A percentile compares a stretch with the other conserved stretches of the same genome.
Conservation (phyloP, 2,888 invertebrate genomes). For the Diogma glabrata region DNA sequence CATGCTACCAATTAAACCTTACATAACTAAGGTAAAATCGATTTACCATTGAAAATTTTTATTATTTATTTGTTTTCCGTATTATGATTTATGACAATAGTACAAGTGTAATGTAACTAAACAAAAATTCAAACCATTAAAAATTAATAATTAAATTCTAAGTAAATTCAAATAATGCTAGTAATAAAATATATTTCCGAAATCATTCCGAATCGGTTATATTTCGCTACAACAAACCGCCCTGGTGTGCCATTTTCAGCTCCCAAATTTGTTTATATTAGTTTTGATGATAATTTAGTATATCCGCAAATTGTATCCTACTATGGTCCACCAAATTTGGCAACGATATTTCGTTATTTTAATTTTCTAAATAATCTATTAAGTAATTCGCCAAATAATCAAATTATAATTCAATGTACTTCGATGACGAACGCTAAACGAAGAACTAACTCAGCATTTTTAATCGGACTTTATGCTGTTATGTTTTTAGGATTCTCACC, state of each 20-base stretch:
- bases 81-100: too few relatives aligned
- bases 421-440: constrained; percentile 54
- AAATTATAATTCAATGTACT: constrained; percentile 71
- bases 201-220: constrained; percentile 54
- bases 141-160: too few relatives aligned
- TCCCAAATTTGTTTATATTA: constrained; percentile 60
- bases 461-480: constrained; percentile 74
- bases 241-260: constrained; percentile 53
- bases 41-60: too few relatives aligned
- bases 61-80: too few relatives aligned
- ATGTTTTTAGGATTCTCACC: constrained; percentile 57
- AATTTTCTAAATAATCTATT: constrained; percentile 62
- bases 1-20: too few relatives aligned
- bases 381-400: constrained; percentile 50
- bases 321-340: constrained; percentile 82
- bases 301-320: constrained; percentile 81
- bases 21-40: too few relatives aligned
- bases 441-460: constrained; percentile 74
- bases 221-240: constrained; percentile 59
- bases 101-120: too few relatives aligned
- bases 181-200: constrained; percentile 29
- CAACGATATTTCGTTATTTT: constrained; percentile 76
- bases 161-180: too few relatives aligned
- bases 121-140: too few relatives aligned
- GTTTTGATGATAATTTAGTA: constrained; percentile 62